phyloP scores from a whole-genome alignment of 2,113 vertebrate species.

The Mystacornis crossleyi region DNA sequence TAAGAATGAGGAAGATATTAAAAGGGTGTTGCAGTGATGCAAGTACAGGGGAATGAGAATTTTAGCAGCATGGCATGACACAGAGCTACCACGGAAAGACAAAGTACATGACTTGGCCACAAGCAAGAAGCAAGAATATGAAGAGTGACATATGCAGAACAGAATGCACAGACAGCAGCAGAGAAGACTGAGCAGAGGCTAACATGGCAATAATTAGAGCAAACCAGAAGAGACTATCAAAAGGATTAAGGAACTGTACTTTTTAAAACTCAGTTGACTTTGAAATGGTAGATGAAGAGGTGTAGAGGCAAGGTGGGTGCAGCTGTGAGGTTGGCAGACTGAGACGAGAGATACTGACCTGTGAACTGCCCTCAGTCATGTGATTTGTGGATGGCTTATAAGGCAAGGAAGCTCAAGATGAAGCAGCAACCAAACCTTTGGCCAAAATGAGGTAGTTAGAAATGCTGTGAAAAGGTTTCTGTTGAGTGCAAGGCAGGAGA shows the following conservation, averaged over 20 bases:
- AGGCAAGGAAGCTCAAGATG: neutral
- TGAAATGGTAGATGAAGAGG: neutral
- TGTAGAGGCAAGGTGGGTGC: neutral
- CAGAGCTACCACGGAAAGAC: neutral
- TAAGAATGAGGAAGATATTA: neutral
- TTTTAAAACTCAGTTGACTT: neutral
- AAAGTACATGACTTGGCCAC: fast-evolving
- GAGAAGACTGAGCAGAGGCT: neutral
- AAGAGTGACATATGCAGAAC: neutral
- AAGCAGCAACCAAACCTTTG: fast-evolving
- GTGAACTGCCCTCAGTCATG: neutral
- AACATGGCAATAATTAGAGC: neutral
- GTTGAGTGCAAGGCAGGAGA: neutral
- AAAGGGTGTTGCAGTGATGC: neutral
- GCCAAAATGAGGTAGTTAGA: fast-evolving
- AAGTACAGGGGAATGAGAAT: neutral
- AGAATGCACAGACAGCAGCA: neutral
- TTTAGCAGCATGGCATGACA: neutral
- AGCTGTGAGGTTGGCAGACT: neutral
- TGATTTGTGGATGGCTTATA: neutral
- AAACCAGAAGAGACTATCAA: neutral
- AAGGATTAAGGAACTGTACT: neutral
- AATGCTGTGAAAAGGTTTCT: neutral
- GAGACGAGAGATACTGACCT: neutral
- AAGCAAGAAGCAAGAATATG: neutral